Base-by-base conservation (phyloP, 2,797 vertebrate genomes). In the Premnoplex brunnescens region DNA sequence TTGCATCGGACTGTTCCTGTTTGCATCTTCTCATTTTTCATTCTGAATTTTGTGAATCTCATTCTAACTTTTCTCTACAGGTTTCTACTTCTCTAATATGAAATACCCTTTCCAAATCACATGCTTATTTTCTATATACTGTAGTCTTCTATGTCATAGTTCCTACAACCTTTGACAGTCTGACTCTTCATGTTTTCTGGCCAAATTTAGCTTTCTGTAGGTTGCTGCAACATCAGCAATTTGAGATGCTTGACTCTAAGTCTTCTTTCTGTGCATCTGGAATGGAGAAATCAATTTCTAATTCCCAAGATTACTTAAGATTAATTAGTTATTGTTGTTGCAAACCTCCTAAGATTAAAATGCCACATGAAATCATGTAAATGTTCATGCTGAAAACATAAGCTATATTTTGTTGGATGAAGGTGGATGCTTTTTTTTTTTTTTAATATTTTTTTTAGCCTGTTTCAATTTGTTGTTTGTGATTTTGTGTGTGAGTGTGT, bases 281-380 rank as follows among this genome's bases (percentile, higher is more conserved):
- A 91, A 84, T 48, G n/a, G 8, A 86, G 54, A 88, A 91, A 91
- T 95, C n/a, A 62, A 78, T 94, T 93, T 76, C 34, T 75, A 88
- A 78, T 87, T 84, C 28, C 7, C 30, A 71, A 82, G 37, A 63
- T 73, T 90, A 37, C 37, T 58, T 73, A 71, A 82, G 83, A 95
- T 48, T 78, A 83, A 86, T 88, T 86, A 51, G 30, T 46, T 86
- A 58, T 64, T 94, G 27, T 66, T 73, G n/a, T 55, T 73, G 26
- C 39, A 87, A 39, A 73, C 28, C 34, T 82, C 2, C 73, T 56
- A 86, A 85, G 51, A 91, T 85, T 59, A 75, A 93, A 95, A 48
- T 63, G 51, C 10, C 69, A 32, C n/a, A 36, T 62, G n/a, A 60
- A 94, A 87, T 85, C 18, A 71, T 55, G 37, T 39, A 89, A 77